phyloP scores from a whole-genome alignment of 2,888 invertebrate genomes.

The Meta bourneti region DNA sequence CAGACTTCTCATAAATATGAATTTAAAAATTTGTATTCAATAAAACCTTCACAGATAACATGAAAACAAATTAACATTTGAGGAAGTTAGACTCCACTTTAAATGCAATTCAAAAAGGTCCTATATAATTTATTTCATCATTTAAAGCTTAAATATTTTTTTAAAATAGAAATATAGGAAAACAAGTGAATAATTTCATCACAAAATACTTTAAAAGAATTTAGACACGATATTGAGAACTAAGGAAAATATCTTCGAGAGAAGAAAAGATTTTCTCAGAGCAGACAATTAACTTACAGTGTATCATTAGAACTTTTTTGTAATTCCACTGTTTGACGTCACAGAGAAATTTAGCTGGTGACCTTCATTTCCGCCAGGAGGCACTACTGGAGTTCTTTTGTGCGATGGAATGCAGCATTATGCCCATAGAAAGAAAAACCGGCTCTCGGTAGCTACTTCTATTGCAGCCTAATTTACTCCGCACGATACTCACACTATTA shows the following conservation, averaged over 20 bases:
- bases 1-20: too few species aligned
- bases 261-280: conserved; percentile 35
- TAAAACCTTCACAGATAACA: too few species aligned
- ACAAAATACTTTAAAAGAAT: not conserved
- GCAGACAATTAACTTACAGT: conserved; percentile 57
- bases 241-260: not conserved
- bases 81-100: too few species aligned
- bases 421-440: conserved; percentile 69
- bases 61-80: too few species aligned
- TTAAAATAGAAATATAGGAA: too few species aligned
- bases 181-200: too few species aligned
- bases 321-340: conserved; percentile 57
- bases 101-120: too few species aligned
- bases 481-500: conserved; percentile 68
- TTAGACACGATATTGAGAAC: not conserved
- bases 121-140: too few species aligned
- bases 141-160: too few species aligned
- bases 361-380: conserved; percentile 72
- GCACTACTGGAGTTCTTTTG: conserved; percentile 66
- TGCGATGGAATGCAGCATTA: conserved; percentile 62
- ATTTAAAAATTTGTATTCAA: too few species aligned
- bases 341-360: conserved; percentile 46
- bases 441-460: conserved; percentile 66
- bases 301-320: conserved; percentile 52
- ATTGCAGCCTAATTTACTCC: conserved; percentile 66